Evolutionary conservation across 2,888 invertebrate genomes (phyloP), one percentile per base, ranked within the genome.

Genomic region (Thereva nobilitata): DNA sequence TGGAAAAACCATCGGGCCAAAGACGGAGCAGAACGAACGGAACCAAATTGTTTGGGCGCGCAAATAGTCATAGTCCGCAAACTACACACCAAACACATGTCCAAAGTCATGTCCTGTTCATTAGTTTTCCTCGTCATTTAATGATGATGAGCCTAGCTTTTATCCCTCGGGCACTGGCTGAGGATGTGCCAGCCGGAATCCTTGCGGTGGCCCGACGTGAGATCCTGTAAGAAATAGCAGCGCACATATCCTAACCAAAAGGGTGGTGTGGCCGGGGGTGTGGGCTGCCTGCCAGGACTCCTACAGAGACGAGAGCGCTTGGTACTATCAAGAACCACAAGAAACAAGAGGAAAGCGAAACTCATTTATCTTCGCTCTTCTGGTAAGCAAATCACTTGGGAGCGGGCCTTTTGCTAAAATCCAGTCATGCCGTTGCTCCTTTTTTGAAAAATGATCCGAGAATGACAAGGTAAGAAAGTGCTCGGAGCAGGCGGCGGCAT

Each of bases 81-180:
- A 50, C 10, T 38, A 37, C 61, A 42, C 23, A 50, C 34, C 23
- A 50, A 61, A 61, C 53, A 64, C 64, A 64, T 53, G 64, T 64
- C 52, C 44, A 64, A 64, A 64, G 64, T 64, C 64, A 64, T 64
- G 64, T 64, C 64, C 53, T 64, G 52, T 23, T 64, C 52, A 64
- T 64, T 64, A 64, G 64, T 64, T 64, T 64, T 64, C 41, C 47
- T 40, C 49, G 61, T 40, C 61, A 40, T 41, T 50, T 49, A 61
- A 45, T 23, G 44, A 50, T 38, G 50, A 61, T 49, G 49, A 41
- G 40, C 41, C 61, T 50, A 23, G 23, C 23, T 23, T 49, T 50
- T 40, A 61, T 61, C 61, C 57, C 50, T 40, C 9, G 34, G 23
- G 23, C 1, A 61, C 61, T 50, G 50, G 23, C 23, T 23, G 23